A percentile compares a stretch with the other conserved stretches of the same genome.
phyloP scores from a whole-genome alignment of 2,888 invertebrate species.

The Tethea ocularis region DNA sequence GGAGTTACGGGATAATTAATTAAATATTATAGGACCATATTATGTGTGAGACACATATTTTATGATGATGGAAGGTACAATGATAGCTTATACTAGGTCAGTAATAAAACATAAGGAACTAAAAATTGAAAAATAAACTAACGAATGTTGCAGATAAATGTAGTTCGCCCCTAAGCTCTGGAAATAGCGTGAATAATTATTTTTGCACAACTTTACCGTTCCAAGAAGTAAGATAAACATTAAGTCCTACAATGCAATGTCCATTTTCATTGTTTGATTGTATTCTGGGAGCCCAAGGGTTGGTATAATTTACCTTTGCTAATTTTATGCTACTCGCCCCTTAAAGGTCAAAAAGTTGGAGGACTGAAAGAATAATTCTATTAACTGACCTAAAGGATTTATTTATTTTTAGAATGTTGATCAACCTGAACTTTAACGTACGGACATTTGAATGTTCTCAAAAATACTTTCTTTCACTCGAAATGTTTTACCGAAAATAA shows the following conservation, averaged over 20 bases:
- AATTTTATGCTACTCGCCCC: neutral
- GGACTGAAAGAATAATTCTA: neutral
- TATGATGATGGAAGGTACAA: no score
- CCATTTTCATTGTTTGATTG: slow-evolving; percentile 11
- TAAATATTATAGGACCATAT: no score
- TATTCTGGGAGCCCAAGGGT: neutral
- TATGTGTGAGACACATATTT: no score
- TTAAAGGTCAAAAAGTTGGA: slow-evolving; percentile 7
- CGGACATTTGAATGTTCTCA: no score
- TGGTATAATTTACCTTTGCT: slow-evolving; percentile 8
- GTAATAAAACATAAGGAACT: no score
- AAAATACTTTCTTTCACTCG: no score
- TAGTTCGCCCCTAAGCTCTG: neutral
- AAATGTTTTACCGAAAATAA: no score
- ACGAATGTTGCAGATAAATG: neutral
- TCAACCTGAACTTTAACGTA: neutral
- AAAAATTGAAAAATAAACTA: neutral
- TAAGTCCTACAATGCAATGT: slow-evolving; percentile 13
- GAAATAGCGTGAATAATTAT: neutral
- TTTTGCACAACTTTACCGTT: neutral
- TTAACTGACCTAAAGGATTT: neutral
- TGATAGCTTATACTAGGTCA: no score
- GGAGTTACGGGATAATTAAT: no score
- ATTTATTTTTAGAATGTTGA: neutral
- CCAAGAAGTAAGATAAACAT: neutral